These are phyloP conservation scores for Stegana nigrithorax DNA, from an alignment of 2,888 invertebrate species.

Conservation along the genomic window DNA sequence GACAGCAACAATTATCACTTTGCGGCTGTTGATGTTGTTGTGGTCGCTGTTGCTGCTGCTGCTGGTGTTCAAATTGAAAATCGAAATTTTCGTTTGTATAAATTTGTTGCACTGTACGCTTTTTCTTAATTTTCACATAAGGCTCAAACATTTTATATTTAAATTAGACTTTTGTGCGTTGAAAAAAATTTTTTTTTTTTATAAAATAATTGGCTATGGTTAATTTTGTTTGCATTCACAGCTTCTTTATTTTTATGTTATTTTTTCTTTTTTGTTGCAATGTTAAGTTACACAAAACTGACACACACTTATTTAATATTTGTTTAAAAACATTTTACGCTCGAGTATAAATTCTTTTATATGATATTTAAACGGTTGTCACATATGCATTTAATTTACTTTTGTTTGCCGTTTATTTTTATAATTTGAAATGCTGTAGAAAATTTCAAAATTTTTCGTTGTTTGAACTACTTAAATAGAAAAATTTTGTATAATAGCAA, in stretches of 20 bases:
- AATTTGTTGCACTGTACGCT: slow-evolving; percentile 57
- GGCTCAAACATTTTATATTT: slow-evolving; percentile 67
- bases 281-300: neutral
- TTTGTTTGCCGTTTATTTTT: too few relatives aligned
- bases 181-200: slow-evolving; percentile 39
- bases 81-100: slow-evolving; percentile 49
- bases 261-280: neutral
- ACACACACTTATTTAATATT: neutral
- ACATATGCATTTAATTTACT: too few relatives aligned
- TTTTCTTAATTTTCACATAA: slow-evolving; percentile 69
- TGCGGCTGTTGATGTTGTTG: slow-evolving; percentile 23
- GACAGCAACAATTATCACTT: slow-evolving; percentile 57
- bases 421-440: too few relatives aligned
- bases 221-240: slow-evolving; percentile 22
- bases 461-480: neutral
- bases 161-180: slow-evolving; percentile 31
- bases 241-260: slow-evolving; percentile 9
- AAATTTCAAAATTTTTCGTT: neutral
- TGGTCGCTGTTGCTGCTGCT: slow-evolving; percentile 35
- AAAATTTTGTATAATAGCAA: slow-evolving; percentile 2
- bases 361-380: too few relatives aligned
- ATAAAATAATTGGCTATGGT: slow-evolving; percentile 31
- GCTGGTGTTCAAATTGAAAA: slow-evolving; percentile 56
- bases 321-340: too few relatives aligned
- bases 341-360: too few relatives aligned